Evolutionary conservation across 2,113 vertebrate genomes (phyloP).

Genomic region (Ahaetulla prasina): DNA sequence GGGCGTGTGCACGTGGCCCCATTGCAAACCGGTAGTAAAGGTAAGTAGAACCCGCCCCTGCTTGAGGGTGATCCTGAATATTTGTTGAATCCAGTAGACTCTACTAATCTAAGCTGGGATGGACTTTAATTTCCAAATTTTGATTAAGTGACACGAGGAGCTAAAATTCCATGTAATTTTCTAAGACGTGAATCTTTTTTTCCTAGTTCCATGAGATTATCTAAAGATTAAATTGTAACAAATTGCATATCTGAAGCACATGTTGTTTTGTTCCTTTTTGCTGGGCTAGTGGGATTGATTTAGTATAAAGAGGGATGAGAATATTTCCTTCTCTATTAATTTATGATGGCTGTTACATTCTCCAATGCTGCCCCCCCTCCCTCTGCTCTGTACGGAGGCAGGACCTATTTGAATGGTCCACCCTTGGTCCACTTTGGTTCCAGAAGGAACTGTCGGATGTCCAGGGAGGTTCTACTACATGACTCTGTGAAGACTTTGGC

Average conservation of each 20-base stretch:
- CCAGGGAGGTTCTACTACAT: not conserved
- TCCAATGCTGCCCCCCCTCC: not conserved
- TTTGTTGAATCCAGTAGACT: conserved; percentile 8
- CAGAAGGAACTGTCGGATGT: not conserved
- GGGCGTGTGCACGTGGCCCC: no score
- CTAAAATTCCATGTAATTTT: conserved; percentile 14
- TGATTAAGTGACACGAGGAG: not conserved
- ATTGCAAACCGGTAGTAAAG: no score
- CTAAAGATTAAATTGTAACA: not conserved
- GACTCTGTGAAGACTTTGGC: not conserved
- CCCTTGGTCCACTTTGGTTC: not conserved
- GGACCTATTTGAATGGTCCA: not conserved
- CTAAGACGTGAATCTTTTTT: conserved; percentile 18
- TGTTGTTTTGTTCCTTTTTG: not conserved
- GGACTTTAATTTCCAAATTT: conserved; percentile 9
- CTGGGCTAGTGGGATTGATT: not conserved
- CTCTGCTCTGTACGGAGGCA: not conserved
- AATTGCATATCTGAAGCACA: not conserved
- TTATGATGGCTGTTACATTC: not conserved
- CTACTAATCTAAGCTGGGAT: conserved; percentile 4
- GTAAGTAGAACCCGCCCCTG: no score
- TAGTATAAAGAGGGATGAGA: not conserved
- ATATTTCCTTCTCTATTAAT: not conserved
- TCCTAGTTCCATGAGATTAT: not conserved
- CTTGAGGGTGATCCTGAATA: conserved; percentile 23